These are phyloP conservation scores for Volucella inanis DNA, from an alignment of 2,888 invertebrate genomes.

Conservation along the genomic window DNA sequence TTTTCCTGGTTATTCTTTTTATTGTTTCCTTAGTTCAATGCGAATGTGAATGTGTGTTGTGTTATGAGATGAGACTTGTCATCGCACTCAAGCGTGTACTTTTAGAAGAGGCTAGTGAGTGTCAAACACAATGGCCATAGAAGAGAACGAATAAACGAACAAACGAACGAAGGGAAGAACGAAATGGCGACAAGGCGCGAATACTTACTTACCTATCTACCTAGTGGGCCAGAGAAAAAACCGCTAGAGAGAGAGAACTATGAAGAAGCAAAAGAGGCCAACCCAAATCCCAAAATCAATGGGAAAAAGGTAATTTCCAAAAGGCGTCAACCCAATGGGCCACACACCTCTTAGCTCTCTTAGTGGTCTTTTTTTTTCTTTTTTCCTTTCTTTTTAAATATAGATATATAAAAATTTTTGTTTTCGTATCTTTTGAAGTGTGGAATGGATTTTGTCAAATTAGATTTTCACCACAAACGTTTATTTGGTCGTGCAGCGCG, in stretches of 20 bases:
- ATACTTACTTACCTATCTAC: constrained; percentile 41
- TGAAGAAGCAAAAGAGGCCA: constrained; percentile 41
- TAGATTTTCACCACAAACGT: constrained; percentile 51
- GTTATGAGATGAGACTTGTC: constrained; percentile 70
- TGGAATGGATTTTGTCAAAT: constrained; percentile 71
- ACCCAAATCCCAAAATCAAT: constrained; percentile 72
- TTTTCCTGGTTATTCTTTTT: too few relatives aligned
- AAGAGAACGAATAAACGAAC: constrained; percentile 40
- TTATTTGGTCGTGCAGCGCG: constrained; percentile 20
- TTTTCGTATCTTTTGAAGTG: constrained; percentile 34
- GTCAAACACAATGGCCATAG: constrained; percentile 75
- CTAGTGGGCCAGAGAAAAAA: constrained; percentile 40
- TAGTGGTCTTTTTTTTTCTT: constrained; percentile 19
- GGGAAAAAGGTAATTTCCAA: constrained; percentile 76
- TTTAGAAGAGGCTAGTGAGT: constrained; percentile 75
- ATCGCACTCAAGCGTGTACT: constrained; percentile 75
- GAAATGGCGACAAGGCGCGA: constrained; percentile 66
- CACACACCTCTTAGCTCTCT: constrained; percentile 73
- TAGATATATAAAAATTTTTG: too few relatives aligned
- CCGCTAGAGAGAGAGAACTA: constrained; percentile 38
- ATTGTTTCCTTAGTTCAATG: too few relatives aligned
- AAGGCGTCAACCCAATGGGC: constrained; percentile 77
- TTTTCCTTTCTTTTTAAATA: not conserved
- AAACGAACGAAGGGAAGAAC: constrained; percentile 58
- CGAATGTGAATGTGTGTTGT: constrained; percentile 27